Evolutionary conservation across 2,797 vertebrate genomes (phyloP).

Genomic region (Manis crassicaudata): DNA sequence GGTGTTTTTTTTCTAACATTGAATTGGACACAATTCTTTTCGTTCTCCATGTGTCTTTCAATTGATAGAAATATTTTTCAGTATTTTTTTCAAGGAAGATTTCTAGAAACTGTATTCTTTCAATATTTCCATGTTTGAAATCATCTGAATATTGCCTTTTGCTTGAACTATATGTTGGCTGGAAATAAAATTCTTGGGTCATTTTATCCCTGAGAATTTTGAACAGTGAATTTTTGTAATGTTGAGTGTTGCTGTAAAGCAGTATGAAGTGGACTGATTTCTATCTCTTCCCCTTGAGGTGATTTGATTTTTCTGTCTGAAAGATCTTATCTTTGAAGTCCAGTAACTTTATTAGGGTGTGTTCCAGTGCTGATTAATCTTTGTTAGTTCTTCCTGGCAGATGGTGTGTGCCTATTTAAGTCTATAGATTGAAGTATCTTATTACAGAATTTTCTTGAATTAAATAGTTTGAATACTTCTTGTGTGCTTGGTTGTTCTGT

Average conservation of each 20-base stretch:
- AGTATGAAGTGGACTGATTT: not conserved
- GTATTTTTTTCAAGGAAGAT: not conserved
- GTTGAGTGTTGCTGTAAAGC: too few species aligned
- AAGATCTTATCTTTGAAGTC: slow-evolving; percentile 12
- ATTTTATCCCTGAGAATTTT: too few species aligned
- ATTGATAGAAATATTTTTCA: not conserved
- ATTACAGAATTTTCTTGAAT: slow-evolving; percentile 57
- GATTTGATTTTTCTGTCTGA: slow-evolving; percentile 50
- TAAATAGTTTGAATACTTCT: not conserved
- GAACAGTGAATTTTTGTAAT: too few species aligned
- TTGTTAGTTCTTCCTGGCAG: slow-evolving; percentile 9
- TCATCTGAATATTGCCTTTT: not conserved
- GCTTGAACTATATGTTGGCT: slow-evolving; percentile 39
- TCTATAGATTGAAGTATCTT: not conserved
- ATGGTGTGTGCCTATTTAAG: slow-evolving; percentile 12
- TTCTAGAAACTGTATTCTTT: not conserved
- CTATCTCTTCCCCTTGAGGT: not conserved
- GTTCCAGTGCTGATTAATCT: not conserved
- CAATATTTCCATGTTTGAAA: slow-evolving; percentile 32
- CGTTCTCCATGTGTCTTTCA: slow-evolving; percentile 39
- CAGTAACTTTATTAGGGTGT: not conserved
- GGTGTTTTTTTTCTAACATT: not conserved
- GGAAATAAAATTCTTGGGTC: slow-evolving; percentile 46
- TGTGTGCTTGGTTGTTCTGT: not conserved
- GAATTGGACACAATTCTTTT: slow-evolving; percentile 33